Conservation (phyloP, 1,140 invertebrate species). For the Varroa destructor region DNA sequence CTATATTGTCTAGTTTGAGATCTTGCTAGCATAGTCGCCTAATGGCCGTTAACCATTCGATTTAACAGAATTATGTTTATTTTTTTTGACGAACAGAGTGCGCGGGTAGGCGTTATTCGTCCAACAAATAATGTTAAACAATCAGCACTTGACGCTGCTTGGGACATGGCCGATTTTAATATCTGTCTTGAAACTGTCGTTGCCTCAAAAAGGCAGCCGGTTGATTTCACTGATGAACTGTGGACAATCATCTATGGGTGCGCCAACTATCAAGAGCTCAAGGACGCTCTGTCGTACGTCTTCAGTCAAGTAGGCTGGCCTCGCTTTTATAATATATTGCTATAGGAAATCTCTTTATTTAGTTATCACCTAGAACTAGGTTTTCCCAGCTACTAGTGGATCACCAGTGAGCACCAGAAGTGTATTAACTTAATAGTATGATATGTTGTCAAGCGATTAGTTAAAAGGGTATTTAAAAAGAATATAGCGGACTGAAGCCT, state of each 20-base stretch:
- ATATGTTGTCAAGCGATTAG: too few species aligned
- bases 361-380: too few species aligned
- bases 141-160: constrained; percentile 20
- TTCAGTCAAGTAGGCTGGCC: constrained; percentile 12
- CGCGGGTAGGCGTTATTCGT: neutral
- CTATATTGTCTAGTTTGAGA: too few species aligned
- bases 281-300: constrained; percentile 24
- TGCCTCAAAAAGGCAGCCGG: constrained; percentile 12
- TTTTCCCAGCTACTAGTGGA: too few species aligned
- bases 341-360: too few species aligned
- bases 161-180: constrained; percentile 27
- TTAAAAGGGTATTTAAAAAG: too few species aligned
- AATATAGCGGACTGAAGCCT: too few species aligned
- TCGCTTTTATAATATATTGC: too few species aligned
- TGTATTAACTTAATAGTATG: too few species aligned
- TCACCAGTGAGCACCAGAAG: too few species aligned
- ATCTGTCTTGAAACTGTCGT: constrained; percentile 22
- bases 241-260: constrained; percentile 17
- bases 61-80: neutral
- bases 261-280: constrained; percentile 23
- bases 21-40: too few species aligned
- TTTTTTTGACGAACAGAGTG: neutral
- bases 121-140: constrained; percentile 22
- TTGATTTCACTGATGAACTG: constrained; percentile 21
- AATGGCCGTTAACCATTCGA: neutral